Evolutionary conservation across 1,140 invertebrate genomes (phyloP).

Genomic region (Drosophila chauvacae): DNA sequence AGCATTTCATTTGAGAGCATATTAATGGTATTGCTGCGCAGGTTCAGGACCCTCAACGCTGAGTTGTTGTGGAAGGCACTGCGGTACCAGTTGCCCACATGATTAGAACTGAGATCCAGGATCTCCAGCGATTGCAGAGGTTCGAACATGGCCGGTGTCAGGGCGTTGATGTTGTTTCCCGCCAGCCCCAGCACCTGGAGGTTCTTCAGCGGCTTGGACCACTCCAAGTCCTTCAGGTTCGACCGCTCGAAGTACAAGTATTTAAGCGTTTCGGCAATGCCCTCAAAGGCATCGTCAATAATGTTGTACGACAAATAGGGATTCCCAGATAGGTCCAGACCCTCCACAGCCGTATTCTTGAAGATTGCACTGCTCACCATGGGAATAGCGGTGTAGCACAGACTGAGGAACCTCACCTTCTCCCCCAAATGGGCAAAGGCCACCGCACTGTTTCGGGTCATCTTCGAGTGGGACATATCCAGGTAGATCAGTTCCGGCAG

Average conservation of each 20-base stretch:
- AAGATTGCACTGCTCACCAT: conserved; percentile 81
- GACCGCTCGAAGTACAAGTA: conserved; percentile 85
- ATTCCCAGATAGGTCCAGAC: conserved; percentile 86
- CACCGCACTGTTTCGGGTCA: conserved; percentile 79
- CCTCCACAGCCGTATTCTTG: conserved; percentile 82
- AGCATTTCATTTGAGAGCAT: conserved; percentile 85
- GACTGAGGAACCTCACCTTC: conserved; percentile 85
- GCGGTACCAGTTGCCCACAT: conserved; percentile 85
- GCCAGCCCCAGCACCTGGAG: conserved; percentile 84
- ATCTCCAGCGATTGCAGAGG: conserved; percentile 84
- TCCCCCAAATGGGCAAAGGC: conserved; percentile 80
- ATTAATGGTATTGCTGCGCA: conserved; percentile 86
- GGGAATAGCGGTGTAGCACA: conserved; percentile 85
- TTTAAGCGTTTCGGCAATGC: conserved; percentile 84
- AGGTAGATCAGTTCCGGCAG: conserved; percentile 84
- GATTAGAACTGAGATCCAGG: conserved; percentile 85
- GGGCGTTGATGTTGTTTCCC: conserved; percentile 84
- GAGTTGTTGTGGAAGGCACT: conserved; percentile 80
- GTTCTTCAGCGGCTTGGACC: conserved; percentile 78
- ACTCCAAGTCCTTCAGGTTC: conserved; percentile 79
- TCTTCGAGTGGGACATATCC: conserved; percentile 85
- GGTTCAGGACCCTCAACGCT: conserved; percentile 83
- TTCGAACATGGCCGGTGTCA: conserved; percentile 61
- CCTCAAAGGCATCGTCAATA: conserved; percentile 73
- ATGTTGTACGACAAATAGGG: conserved; percentile 72